Percentiles rank a stretch among this genome's conserved stretches.
Conservation (phyloP, 2,113 vertebrate species). For the Choloepus hoffmanni region DNA sequence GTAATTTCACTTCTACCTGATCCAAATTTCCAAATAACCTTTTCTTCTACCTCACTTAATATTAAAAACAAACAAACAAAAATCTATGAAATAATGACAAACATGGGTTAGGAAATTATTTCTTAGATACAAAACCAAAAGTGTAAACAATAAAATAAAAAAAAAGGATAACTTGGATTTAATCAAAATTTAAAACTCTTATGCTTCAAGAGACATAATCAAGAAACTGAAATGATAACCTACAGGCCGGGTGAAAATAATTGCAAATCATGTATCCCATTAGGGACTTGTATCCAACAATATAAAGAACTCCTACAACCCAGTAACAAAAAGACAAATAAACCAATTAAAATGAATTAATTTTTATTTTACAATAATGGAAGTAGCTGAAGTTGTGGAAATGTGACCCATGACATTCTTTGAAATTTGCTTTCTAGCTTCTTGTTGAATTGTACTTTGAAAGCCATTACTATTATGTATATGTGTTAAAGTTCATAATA, state of each 20-base stretch:
- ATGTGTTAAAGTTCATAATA: too few relatives aligned
- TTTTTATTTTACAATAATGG: too few relatives aligned
- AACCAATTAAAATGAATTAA: background rate
- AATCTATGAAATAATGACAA: too few relatives aligned
- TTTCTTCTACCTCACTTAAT: background rate
- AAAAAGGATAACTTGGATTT: background rate
- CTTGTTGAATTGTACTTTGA: too few relatives aligned
- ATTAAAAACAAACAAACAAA: background rate
- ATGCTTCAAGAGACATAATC: background rate
- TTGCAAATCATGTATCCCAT: background rate
- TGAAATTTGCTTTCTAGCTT: too few relatives aligned
- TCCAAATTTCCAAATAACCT: background rate
- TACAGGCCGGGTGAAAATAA: background rate
- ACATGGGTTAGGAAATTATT: background rate
- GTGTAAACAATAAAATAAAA: background rate
- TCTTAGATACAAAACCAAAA: background rate
- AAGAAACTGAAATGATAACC: background rate
- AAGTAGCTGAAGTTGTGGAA: too few relatives aligned
- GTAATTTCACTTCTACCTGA: background rate
- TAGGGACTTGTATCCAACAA: background rate
- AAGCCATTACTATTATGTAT: too few relatives aligned
- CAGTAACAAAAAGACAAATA: background rate
- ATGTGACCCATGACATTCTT: too few relatives aligned
- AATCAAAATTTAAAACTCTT: background rate
- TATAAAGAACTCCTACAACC: background rate